Base-by-base conservation (phyloP, 2,797 vertebrate genomes). In the Rousettus madagascariensis region DNA sequence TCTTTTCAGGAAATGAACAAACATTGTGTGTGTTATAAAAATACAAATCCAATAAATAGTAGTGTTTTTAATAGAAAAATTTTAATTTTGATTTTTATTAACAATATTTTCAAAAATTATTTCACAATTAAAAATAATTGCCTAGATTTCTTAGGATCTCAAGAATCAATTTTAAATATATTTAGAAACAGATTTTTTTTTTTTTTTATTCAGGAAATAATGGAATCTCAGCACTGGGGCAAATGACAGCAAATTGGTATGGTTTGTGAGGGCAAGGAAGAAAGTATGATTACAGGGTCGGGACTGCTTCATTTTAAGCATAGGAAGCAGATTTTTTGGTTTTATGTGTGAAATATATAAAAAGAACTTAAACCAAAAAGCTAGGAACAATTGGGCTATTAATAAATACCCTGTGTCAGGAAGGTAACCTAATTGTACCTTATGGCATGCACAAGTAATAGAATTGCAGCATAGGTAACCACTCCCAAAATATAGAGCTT, bases 201-300 rank as follows among this genome's bases (percentile, higher is more conserved):
- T 85, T 33, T 41, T 75, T 77, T 72, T 13, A 79, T 89, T 95
- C 41, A 86, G 78, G 74, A 92, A 90, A 57, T 80, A 86, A 80
- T 86, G 49, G 30, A 75, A n/a, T 66, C 75, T 91, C 93, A 85
- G 51, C 51, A 66, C 66, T 46, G 8, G 79, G 84, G 75, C 61
- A 94, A 38, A 74, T 82, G 79, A 91, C 51, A 91, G 89, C 43
- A 90, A 82, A 93, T 95, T 90, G 46, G 65, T 86, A 24, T 74
- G 41, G 77, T 89, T 87, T 95, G 61, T 92, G 66, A 93, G 46
- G 65, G 36, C 71, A 90, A 87, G 72, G 68, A 90, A 90, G 84
- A 85, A 95, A 77, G 71, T 92, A 41, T 92, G 87, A 94, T 96
- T 97, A 91, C 9, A 85, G 92, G 75, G 36, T 95, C 28, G 63